Conservation (phyloP, 2,113 vertebrate species). For the Aspiorhynchus laticeps region DNA sequence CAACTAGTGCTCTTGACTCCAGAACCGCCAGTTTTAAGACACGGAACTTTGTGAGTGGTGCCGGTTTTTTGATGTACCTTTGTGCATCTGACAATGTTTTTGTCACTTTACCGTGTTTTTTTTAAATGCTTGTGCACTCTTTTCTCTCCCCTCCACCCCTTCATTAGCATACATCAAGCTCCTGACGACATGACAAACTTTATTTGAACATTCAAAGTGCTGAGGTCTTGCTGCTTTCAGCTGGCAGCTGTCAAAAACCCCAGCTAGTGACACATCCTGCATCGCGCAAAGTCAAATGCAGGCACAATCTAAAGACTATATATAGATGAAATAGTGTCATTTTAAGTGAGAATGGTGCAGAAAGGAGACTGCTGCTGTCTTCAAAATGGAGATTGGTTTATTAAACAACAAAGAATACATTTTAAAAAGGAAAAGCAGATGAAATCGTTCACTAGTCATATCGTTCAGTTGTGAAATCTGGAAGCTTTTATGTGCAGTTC, state of each 20-base stretch:
- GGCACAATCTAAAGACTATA: constrained; percentile 76
- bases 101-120: constrained; percentile 68
- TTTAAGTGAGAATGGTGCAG: constrained; percentile 70
- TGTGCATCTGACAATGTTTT: constrained; percentile 73
- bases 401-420: constrained; percentile 64
- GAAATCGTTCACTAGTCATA: constrained; percentile 32
- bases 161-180: constrained; percentile 80
- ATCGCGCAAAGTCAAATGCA: constrained; percentile 70
- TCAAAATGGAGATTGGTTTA: constrained; percentile 68
- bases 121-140: constrained; percentile 35
- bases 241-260: constrained; percentile 81
- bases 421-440: constrained; percentile 48
- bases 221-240: constrained; percentile 73
- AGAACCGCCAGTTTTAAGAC: constrained; percentile 56
- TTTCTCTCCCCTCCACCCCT: constrained; percentile 50
- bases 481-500: constrained; percentile 35
- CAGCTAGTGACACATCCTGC: constrained; percentile 67
- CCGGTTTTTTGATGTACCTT: constrained; percentile 72
- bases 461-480: constrained; percentile 18
- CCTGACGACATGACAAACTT: constrained; percentile 74
- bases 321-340: constrained; percentile 81
- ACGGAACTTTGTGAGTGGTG: constrained; percentile 70
- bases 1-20: constrained; percentile 11
- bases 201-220: constrained; percentile 73
- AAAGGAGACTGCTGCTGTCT: constrained; percentile 61